Evolutionary conservation across 2,113 vertebrate genomes (phyloP), one percentile per base, ranked within the genome.

Genomic region (Alethe diademata): DNA sequence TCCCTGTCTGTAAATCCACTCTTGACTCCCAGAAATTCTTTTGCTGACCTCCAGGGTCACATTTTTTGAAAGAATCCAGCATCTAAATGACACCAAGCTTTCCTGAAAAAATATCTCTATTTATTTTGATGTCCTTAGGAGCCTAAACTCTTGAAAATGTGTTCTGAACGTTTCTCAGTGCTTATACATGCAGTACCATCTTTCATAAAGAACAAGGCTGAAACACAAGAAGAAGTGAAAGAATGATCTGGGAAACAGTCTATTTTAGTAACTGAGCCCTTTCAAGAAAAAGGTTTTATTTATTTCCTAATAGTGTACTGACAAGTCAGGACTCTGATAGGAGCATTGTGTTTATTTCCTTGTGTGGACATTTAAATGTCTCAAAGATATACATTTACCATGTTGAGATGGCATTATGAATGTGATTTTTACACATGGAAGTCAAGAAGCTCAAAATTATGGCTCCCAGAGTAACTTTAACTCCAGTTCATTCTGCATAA

Each of bases 381-480:
- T 88, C 88, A 83, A 60, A 92, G 92, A 95, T 92, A 45, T 45
- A 73, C 75, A 91, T 94, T 91, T 83, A 78, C 76, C 58, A 82
- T 56, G 54, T 79, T 94, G 90, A 79, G 86, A 88, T 95, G 90
- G 88, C 80, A 73, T 96, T 96, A 86, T 91, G 70, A 91, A 91
- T 88, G 86, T 74, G 75, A 86, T 93, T 91, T 95, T 86, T 58
- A 91, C 58, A 72, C 78, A 74, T 29, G 56, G 74, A 96, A 95
- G 93, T 95, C 83, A 82, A 53, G 57, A 94, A 90, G 88, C 26
- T 70, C 56, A 84, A 81, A 97, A 78, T 97, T 95, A 96, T 84
- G 74, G 57, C 71, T 96, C 94, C 95, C 96, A 84, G 69, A 95
- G 83, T 90, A 93, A 93, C 91, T 96, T 93, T 93, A 95, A 88